phyloP scores from a whole-genome alignment of 2,888 invertebrate genomes.

The Axea sp. region DNA sequence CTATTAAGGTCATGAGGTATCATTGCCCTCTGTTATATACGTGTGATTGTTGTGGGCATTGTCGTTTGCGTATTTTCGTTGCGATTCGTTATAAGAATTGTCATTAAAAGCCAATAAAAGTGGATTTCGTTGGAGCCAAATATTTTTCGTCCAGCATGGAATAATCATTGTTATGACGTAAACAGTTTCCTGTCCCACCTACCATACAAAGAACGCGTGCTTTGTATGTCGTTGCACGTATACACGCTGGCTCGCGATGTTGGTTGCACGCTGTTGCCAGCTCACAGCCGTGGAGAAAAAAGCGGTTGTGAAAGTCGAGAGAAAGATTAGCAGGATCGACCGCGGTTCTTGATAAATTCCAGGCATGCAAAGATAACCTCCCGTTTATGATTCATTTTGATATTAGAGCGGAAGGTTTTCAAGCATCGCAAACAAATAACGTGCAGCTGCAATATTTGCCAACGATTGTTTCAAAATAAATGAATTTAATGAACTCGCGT shows the following conservation, averaged over 20 bases:
- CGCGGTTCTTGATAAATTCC: constrained; percentile 54
- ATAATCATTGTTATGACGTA: constrained; percentile 64
- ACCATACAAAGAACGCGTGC: constrained; percentile 68
- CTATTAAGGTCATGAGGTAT: constrained; percentile 32
- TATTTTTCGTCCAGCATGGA: constrained; percentile 20
- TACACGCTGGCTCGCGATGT: constrained; percentile 1
- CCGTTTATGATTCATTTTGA: constrained; percentile 28
- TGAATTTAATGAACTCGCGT: too few relatives aligned
- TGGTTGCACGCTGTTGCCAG: constrained; percentile 63
- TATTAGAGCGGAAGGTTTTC: background rate
- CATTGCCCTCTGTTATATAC: constrained; percentile 22
- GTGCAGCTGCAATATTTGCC: too few relatives aligned
- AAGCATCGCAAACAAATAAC: background rate
- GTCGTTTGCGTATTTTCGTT: too few relatives aligned
- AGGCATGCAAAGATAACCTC: constrained; percentile 48
- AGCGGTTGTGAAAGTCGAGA: constrained; percentile 73
- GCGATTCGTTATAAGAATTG: background rate
- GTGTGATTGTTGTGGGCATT: too few relatives aligned
- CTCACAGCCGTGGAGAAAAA: constrained; percentile 60
- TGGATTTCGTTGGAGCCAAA: background rate
- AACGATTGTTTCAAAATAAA: too few relatives aligned
- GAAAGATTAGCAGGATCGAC: constrained; percentile 57
- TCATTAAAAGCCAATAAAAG: background rate
- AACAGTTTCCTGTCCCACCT: constrained; percentile 65
- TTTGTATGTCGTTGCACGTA: constrained; percentile 58